A percentile compares a stretch with the other conserved stretches of the same genome.
Evolutionary conservation across 2,888 invertebrate genomes (phyloP).

Genomic region (Callimorpha dominula): DNA sequence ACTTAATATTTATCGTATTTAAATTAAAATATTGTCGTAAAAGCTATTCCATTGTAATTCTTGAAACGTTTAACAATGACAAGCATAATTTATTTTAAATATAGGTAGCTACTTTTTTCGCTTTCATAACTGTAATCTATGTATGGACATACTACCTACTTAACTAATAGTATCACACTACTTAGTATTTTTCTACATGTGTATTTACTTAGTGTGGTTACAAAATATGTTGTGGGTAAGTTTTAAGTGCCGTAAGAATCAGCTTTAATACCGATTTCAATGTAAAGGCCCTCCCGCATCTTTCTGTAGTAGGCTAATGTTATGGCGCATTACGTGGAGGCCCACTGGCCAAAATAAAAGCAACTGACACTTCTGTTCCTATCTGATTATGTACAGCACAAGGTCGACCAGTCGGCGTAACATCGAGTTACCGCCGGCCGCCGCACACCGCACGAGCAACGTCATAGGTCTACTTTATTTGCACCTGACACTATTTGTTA

Average conservation of each 20-base stretch:
- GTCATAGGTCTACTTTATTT: not conserved
- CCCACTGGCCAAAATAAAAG: not conserved
- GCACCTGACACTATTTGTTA: too few relatives aligned
- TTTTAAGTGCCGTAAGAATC: too few relatives aligned
- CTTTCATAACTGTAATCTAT: not conserved
- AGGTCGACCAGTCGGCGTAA: not conserved
- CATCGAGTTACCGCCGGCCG: not conserved
- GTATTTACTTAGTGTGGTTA: too few relatives aligned
- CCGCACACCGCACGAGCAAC: not conserved
- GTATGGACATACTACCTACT: not conserved
- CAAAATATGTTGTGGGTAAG: not conserved
- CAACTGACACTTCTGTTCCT: not conserved
- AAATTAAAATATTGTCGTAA: not conserved
- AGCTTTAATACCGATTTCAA: too few relatives aligned
- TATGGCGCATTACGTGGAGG: not conserved
- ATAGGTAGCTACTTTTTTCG: not conserved
- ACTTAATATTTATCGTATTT: slow-evolving; percentile 4
- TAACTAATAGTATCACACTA: not conserved
- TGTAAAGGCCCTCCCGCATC: not conserved
- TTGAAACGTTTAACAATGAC: slow-evolving; percentile 12
- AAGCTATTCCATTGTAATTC: slow-evolving; percentile 3
- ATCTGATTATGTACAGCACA: not conserved
- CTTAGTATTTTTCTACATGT: too few relatives aligned
- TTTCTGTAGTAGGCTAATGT: not conserved
- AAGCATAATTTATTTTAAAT: not conserved